phyloP scores from a whole-genome alignment of 2,888 invertebrate species.

The Cephalotes varians region DNA sequence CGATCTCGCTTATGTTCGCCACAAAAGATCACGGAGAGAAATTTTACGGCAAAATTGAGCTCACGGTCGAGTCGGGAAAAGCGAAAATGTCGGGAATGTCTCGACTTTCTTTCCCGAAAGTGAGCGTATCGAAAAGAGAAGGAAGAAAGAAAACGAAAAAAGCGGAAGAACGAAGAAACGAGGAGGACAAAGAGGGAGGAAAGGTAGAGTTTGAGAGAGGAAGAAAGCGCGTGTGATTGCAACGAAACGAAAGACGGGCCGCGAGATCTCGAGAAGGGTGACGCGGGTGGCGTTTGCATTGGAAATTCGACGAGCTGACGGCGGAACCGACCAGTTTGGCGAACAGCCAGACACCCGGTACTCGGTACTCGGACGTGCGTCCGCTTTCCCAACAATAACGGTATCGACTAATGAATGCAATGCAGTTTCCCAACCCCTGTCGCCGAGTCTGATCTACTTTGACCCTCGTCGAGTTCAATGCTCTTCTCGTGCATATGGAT shows the following conservation, averaged over 20 bases:
- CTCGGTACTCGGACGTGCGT: constrained; percentile 60
- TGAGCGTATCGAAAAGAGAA: constrained; percentile 25
- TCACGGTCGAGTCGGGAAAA: constrained; percentile 20
- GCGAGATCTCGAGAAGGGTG: constrained; percentile 31
- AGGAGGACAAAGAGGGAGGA: background rate
- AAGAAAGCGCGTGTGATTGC: constrained; percentile 13
- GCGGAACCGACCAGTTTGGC: constrained; percentile 54
- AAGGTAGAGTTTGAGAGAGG: background rate
- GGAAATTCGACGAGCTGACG: constrained; percentile 56
- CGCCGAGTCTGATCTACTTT: constrained; percentile 5
- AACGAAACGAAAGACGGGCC: background rate
- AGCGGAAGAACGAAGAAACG: background rate
- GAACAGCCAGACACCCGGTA: constrained; percentile 58
- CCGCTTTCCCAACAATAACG: constrained; percentile 55
- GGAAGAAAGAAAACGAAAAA: background rate
- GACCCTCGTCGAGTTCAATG: background rate
- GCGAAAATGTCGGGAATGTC: constrained; percentile 46
- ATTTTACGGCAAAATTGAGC: constrained; percentile 53
- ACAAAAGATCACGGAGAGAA: constrained; percentile 45
- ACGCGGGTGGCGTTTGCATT: constrained; percentile 60
- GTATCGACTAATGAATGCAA: constrained; percentile 60
- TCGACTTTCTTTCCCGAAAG: constrained; percentile 24
- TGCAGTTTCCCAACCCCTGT: constrained; percentile 12
- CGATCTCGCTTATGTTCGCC: constrained; percentile 32
- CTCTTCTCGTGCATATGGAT: background rate